Base-by-base conservation (phyloP, 2,888 invertebrate species). In the Ectemnius lituratus region DNA sequence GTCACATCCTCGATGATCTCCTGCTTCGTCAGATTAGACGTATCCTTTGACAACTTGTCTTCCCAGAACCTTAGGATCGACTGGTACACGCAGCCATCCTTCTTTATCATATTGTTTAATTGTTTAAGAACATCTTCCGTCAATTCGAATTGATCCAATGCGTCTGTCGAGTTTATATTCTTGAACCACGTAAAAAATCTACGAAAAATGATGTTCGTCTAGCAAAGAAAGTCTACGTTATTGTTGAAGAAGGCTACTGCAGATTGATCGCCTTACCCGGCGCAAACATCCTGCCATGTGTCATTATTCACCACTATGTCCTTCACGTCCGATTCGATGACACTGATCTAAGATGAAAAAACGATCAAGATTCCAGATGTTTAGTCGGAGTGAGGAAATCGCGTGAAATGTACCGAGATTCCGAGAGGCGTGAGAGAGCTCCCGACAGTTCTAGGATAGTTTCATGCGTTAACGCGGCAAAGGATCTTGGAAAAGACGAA, bases 201-300 rank as follows among this genome's bases (percentile, higher is more conserved):
- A 37, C 11, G 28, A 2, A 46, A 52, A 49, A n/a, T 16, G 13
- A 56, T 14, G 13, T 11, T 13, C 11, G 16, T 14, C 4, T 28
- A 8, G 11, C 3, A 52, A 52, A 14, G n/a, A 18, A 14, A n/a
- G n/a, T 18, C 16, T 56, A 4, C 0, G 18, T 1, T 2, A 3
- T 16, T 13, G 27, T 1, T 37, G 52, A 4, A 46, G 45, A 58
- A n/a, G 47, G 23, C 27, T 28, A 13, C 16, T 4, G 27, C 8
- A 16, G 8, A 23, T 47, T 4, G 0, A 13, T 2, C 45, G 47
- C 56, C 82, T 87, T 81, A 90, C 91, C 90, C 87, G n/a, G 90
- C 90, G 61, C 91, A 91, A 4, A 91, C 86, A 70, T 91, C 89
- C 23, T 84, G 78, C 91, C 91, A 91, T 6, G 88, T 85, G 27